phyloP scores from a whole-genome alignment of 2,113 vertebrate genomes.

The Phalacrocorax carbo region DNA sequence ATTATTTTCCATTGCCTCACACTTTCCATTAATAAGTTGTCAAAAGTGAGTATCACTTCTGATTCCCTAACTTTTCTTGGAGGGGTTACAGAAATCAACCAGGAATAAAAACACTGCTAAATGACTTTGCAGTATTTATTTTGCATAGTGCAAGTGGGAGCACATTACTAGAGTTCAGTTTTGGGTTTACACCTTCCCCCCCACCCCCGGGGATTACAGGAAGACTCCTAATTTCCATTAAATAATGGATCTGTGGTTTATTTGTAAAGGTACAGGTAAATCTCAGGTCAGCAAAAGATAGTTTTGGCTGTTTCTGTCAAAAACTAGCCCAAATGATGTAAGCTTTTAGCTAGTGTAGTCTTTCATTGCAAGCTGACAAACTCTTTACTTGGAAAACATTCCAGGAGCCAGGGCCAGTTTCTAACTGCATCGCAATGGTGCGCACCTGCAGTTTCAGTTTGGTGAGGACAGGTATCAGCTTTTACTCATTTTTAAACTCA shows the following conservation, averaged over 20 bases:
- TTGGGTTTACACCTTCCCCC: not conserved
- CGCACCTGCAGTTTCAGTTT: not conserved
- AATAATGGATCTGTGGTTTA: not conserved
- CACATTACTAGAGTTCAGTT: not conserved
- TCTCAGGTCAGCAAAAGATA: not conserved
- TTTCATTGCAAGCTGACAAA: not conserved
- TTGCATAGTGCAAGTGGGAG: not conserved
- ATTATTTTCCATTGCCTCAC: conserved; percentile 62
- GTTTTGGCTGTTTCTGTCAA: not conserved
- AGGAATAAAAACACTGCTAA: not conserved
- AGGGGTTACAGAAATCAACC: not conserved
- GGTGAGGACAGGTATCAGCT: not conserved
- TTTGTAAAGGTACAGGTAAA: not conserved
- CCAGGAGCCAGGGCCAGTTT: fast-evolving
- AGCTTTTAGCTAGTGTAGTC: not conserved
- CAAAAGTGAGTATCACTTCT: not conserved
- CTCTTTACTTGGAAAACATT: not conserved
- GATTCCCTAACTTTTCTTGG: conserved; percentile 2
- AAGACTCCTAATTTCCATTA: not conserved
- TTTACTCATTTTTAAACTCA: not conserved
- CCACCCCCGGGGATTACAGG: not conserved
- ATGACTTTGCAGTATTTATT: not conserved
- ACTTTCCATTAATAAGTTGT: conserved; percentile 55
- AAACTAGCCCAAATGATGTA: fast-evolving
- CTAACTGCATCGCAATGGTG: fast-evolving